Evolutionary conservation across 2,888 invertebrate genomes (phyloP).

Genomic region (Craniophora ligustri): DNA sequence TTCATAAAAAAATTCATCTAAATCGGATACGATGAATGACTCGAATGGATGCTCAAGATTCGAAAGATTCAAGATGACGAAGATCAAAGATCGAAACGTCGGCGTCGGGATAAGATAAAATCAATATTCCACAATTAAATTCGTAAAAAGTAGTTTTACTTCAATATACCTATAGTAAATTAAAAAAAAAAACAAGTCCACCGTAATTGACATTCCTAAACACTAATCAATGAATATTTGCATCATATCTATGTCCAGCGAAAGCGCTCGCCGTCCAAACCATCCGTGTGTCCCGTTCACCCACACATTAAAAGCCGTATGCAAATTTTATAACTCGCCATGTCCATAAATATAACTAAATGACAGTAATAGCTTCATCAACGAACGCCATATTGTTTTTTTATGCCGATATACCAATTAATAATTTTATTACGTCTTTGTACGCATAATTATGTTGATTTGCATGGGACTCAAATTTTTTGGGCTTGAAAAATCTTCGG

Average conservation of each 20-base stretch:
- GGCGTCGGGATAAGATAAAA: no score
- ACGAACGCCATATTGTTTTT: slow-evolving; percentile 59
- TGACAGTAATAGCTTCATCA: slow-evolving; percentile 55
- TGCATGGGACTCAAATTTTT: slow-evolving; percentile 3
- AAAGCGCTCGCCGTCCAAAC: slow-evolving; percentile 1
- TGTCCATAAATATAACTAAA: slow-evolving; percentile 44
- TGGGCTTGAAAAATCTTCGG: neutral
- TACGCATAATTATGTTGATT: slow-evolving; percentile 28
- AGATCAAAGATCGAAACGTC: no score
- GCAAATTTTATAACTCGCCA: slow-evolving; percentile 57
- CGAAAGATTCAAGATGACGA: no score
- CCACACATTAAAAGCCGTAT: slow-evolving; percentile 41
- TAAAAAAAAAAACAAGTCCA: no score
- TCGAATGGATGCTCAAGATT: no score
- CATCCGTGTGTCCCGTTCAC: slow-evolving; percentile 5
- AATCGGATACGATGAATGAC: no score
- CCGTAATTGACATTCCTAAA: no score
- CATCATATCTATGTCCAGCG: slow-evolving; percentile 1
- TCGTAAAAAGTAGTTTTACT: no score
- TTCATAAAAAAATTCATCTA: no score
- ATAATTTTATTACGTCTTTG: slow-evolving; percentile 38
- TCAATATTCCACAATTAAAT: no score
- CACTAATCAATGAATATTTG: no score
- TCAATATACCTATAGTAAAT: no score
- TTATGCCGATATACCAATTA: slow-evolving; percentile 48